phyloP scores from a whole-genome alignment of 2,113 vertebrate genomes.

The Symphodus melops region DNA sequence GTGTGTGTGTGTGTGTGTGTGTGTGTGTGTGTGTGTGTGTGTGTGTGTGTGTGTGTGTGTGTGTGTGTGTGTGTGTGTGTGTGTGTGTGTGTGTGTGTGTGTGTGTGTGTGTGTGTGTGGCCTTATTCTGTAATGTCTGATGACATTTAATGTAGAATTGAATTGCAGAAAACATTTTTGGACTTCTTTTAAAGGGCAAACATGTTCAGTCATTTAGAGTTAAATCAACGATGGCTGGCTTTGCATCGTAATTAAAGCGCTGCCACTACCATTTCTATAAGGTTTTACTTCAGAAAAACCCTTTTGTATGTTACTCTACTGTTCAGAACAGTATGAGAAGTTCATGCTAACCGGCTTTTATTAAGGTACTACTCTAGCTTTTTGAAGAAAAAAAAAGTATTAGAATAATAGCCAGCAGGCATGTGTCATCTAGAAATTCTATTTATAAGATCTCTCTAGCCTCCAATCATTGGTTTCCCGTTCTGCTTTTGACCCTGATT shows the following conservation, averaged over 20 bases:
- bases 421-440: conserved; percentile 1
- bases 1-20: too few species aligned
- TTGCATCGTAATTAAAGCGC: background rate
- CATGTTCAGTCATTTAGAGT: background rate
- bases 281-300: too few species aligned
- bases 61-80: too few species aligned
- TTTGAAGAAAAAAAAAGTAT: background rate
- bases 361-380: background rate
- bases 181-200: background rate
- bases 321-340: background rate
- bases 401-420: background rate
- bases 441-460: conserved; percentile 28
- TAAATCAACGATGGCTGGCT: background rate
- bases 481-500: conserved; percentile 58
- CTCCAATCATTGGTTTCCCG: conserved; percentile 22
- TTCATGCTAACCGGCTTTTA: background rate
- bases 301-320: too few species aligned
- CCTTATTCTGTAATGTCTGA: background rate
- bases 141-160: background rate
- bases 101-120: too few species aligned
- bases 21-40: too few species aligned
- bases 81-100: too few species aligned
- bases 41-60: too few species aligned
- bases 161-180: background rate
- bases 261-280: too few species aligned